phyloP scores from a whole-genome alignment of 64 coral and sea anemone species.

The Montipora efflorescens region DNA sequence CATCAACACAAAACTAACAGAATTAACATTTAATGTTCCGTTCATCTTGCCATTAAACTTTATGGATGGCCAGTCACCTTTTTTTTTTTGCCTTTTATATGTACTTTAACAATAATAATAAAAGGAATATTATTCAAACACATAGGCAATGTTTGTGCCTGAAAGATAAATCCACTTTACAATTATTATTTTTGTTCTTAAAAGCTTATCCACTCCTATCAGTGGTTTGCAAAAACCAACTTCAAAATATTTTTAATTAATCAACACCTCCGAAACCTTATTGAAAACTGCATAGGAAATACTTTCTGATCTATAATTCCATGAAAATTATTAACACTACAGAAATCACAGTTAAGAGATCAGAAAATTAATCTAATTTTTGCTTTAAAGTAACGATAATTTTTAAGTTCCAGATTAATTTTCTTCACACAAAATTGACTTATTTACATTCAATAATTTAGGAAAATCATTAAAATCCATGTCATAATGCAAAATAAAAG shows the following conservation, averaged over 20 bases:
- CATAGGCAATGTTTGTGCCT: background rate
- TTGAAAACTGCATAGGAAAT: background rate
- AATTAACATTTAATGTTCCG: too few relatives aligned
- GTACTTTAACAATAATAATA: too few relatives aligned
- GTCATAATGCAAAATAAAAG: background rate
- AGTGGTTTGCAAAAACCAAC: background rate
- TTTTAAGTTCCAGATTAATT: background rate
- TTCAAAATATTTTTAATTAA: background rate
- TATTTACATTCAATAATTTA: background rate
- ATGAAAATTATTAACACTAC: conserved; percentile 7
- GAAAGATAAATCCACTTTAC: background rate
- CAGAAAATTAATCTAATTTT: background rate
- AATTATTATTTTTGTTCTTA: background rate
- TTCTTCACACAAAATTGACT: background rate
- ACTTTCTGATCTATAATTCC: background rate
- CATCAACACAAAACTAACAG: too few relatives aligned
- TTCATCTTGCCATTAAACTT: too few relatives aligned
- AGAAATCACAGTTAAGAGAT: background rate
- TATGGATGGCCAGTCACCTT: too few relatives aligned
- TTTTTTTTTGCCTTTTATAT: too few relatives aligned
- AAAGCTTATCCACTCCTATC: background rate
- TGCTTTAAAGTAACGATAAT: background rate
- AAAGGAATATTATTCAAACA: too few relatives aligned
- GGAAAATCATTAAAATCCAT: background rate
- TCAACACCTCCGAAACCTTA: background rate